Conservation (phyloP, 2,888 invertebrate genomes). For the Chrysolina oricalcia region DNA sequence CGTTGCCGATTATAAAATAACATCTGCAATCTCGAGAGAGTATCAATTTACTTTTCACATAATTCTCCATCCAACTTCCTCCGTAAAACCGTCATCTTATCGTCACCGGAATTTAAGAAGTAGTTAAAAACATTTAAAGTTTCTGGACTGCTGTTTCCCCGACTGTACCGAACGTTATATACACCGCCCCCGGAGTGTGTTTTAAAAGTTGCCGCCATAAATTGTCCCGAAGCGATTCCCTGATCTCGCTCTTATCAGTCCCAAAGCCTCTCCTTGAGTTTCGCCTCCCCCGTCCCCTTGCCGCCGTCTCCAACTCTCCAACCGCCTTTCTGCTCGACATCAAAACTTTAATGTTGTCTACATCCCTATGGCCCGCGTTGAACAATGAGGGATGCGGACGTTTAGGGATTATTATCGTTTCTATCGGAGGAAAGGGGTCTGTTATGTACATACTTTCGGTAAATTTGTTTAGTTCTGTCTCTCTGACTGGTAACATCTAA, state of each 20-base stretch:
- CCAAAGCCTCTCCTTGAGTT: constrained; percentile 69
- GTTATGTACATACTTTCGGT: background rate
- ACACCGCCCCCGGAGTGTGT: constrained; percentile 71
- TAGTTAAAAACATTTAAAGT: constrained; percentile 58
- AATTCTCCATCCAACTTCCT: constrained; percentile 52
- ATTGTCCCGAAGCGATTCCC: constrained; percentile 73
- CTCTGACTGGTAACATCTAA: background rate
- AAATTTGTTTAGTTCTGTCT: background rate
- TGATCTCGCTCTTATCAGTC: constrained; percentile 71
- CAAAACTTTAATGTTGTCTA: constrained; percentile 46
- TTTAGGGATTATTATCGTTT: background rate
- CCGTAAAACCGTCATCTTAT: constrained; percentile 59
- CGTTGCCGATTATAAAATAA: background rate
- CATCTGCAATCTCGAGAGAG: constrained; percentile 31
- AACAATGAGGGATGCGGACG: constrained; percentile 30
- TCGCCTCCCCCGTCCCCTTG: constrained; percentile 50
- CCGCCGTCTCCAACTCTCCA: constrained; percentile 37
- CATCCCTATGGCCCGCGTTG: constrained; percentile 42
- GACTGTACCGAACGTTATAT: constrained; percentile 70
- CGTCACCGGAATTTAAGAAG: constrained; percentile 62
- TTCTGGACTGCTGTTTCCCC: constrained; percentile 45
- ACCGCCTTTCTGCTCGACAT: constrained; percentile 44
- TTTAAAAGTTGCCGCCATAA: constrained; percentile 73
- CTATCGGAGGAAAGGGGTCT: background rate
- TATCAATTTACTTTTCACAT: constrained; percentile 55